Evolutionary conservation across 1,140 invertebrate species (phyloP).

Genomic region (Ceratitis capitata): DNA sequence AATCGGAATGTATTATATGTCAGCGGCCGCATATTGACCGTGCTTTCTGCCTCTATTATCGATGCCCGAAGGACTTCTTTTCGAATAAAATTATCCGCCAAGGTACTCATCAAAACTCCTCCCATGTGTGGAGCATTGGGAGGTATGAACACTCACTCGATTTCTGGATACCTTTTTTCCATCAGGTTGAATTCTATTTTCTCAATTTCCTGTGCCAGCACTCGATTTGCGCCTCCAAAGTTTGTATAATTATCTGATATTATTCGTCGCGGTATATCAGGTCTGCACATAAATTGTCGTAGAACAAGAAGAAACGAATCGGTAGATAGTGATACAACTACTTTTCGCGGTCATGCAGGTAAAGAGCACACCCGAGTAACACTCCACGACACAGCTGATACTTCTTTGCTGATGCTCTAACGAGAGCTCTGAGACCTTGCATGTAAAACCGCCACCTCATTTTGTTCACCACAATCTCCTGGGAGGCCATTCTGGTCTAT

Average conservation of each 20-base stretch:
- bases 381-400: not conserved
- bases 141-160: slow-evolving; percentile 61
- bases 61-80: slow-evolving; percentile 41
- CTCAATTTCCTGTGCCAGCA: not conserved
- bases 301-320: slow-evolving; percentile 45
- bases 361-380: not conserved
- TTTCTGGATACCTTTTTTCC: slow-evolving; percentile 28
- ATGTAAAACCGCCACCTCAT: not conserved
- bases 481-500: not conserved
- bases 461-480: not conserved
- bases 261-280: slow-evolving; percentile 53
- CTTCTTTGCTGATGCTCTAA: slow-evolving; percentile 19
- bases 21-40: slow-evolving; percentile 48
- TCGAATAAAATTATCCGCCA: not conserved
- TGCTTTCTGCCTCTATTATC: not conserved
- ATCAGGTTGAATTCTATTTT: not conserved
- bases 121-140: slow-evolving; percentile 63
- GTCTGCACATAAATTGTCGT: slow-evolving; percentile 61
- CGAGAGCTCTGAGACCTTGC: slow-evolving; percentile 58
- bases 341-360: not conserved
- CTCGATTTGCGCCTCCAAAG: slow-evolving; percentile 53
- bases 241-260: slow-evolving; percentile 63
- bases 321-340: not conserved
- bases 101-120: slow-evolving; percentile 45
- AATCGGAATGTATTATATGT: slow-evolving; percentile 50